A percentile compares a stretch with the other conserved stretches of the same genome.
Conservation (phyloP, 2,113 vertebrate genomes). For the Cryptomyrus ogoouensis region DNA sequence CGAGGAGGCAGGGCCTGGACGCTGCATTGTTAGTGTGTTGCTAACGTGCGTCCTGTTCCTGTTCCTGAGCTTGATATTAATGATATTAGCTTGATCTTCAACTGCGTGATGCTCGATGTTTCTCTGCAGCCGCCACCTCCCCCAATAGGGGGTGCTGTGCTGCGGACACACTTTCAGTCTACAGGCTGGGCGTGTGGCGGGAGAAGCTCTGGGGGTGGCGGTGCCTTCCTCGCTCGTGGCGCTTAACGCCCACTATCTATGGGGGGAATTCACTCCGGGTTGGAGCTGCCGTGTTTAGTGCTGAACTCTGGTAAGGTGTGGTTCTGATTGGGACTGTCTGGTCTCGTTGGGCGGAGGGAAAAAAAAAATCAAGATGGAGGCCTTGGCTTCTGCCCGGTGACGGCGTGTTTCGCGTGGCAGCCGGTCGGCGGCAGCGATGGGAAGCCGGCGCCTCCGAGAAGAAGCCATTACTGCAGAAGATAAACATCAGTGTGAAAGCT, state of each 20-base stretch:
- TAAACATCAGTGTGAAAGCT: constrained; percentile 20
- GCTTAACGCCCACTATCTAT: neutral
- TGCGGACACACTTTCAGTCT: neutral
- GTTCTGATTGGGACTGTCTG: neutral
- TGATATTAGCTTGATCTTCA: neutral
- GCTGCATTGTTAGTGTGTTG: too few relatives aligned
- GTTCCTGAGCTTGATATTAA: neutral
- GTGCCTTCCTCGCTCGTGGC: neutral
- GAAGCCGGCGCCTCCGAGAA: neutral
- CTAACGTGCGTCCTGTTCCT: neutral
- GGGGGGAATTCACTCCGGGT: neutral
- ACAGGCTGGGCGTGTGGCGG: neutral
- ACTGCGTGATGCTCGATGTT: neutral
- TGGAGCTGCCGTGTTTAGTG: neutral
- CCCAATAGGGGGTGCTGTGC: neutral
- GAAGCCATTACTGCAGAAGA: constrained; percentile 17
- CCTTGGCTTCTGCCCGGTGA: neutral
- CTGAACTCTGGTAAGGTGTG: neutral
- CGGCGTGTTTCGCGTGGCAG: neutral
- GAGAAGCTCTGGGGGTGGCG: neutral
- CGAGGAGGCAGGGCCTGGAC: too few relatives aligned
- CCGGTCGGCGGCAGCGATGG: neutral
- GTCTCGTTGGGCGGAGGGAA: neutral
- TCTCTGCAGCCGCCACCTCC: neutral
- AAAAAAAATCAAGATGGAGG: neutral